Conservation (phyloP, 2,888 invertebrate genomes). For the Thysanoteuthis rhombus region DNA sequence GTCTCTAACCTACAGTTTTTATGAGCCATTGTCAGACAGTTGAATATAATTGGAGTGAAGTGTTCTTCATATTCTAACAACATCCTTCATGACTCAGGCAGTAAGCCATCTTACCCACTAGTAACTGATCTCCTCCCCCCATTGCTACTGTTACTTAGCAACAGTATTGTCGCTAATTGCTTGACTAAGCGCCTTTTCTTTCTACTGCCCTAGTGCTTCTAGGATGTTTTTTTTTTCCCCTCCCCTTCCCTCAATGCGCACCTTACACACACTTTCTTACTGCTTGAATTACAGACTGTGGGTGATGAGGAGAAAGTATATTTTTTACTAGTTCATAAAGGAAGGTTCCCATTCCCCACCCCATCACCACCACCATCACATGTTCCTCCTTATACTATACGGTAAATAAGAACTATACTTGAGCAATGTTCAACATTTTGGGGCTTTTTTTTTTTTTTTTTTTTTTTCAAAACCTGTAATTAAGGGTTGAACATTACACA, state of each 20-base stretch:
- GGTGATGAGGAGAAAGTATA: background rate
- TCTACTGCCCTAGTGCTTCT: background rate
- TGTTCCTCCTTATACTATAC: no score
- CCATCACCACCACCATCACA: background rate
- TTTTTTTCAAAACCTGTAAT: no score
- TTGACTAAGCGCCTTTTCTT: conserved; percentile 12
- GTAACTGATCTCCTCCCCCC: background rate
- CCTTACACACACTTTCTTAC: background rate
- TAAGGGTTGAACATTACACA: no score
- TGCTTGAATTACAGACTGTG: background rate
- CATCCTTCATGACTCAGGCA: background rate
- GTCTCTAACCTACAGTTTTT: background rate
- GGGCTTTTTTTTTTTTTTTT: no score
- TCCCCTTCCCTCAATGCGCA: background rate
- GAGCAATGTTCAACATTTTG: no score
- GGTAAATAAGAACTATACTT: no score
- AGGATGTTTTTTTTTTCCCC: background rate
- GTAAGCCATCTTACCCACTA: background rate
- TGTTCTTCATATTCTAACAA: background rate
- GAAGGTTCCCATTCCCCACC: background rate
- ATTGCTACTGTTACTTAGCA: background rate
- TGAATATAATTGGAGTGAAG: background rate
- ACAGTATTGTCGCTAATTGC: background rate
- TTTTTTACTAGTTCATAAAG: background rate
- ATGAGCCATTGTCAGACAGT: background rate